A percentile compares a stretch with the other conserved stretches of the same genome.
phyloP scores from a whole-genome alignment of 2,113 vertebrate species.

The Rhodinocichla rosea region DNA sequence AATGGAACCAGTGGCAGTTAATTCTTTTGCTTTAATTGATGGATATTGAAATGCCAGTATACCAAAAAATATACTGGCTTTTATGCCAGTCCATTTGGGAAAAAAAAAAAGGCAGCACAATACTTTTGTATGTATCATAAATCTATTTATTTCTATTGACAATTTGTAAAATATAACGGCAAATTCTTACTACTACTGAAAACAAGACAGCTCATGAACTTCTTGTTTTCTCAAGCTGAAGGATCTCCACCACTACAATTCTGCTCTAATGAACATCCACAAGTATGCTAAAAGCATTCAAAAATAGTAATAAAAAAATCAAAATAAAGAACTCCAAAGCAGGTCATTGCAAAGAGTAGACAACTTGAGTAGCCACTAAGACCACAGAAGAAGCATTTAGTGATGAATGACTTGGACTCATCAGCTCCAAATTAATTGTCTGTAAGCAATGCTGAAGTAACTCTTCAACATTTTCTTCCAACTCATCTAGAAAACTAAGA shows the following conservation, averaged over 20 bases:
- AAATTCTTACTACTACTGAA: not conserved
- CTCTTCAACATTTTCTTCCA: not conserved
- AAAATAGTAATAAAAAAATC: not conserved
- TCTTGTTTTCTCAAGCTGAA: not conserved
- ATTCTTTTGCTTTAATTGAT: constrained; percentile 30
- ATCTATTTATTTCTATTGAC: not conserved
- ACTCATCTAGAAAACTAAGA: not conserved
- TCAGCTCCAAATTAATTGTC: not conserved
- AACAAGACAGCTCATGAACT: not conserved
- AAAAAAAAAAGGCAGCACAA: not conserved
- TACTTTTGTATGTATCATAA: not conserved
- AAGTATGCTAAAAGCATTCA: not conserved
- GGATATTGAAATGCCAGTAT: constrained; percentile 6
- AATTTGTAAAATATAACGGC: not conserved
- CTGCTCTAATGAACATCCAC: not conserved
- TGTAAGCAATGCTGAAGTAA: not conserved
- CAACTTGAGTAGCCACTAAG: not conserved
- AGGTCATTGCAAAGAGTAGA: not conserved
- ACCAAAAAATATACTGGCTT: not conserved
- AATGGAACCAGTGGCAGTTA: not conserved
- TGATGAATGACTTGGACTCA: not conserved
- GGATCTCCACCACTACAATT: not conserved
- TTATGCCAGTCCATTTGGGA: not conserved
- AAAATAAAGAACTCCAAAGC: not conserved
- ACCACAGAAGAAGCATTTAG: not conserved